phyloP scores from a whole-genome alignment of 2,113 vertebrate species.

The Poeciliopsis prolifica region DNA sequence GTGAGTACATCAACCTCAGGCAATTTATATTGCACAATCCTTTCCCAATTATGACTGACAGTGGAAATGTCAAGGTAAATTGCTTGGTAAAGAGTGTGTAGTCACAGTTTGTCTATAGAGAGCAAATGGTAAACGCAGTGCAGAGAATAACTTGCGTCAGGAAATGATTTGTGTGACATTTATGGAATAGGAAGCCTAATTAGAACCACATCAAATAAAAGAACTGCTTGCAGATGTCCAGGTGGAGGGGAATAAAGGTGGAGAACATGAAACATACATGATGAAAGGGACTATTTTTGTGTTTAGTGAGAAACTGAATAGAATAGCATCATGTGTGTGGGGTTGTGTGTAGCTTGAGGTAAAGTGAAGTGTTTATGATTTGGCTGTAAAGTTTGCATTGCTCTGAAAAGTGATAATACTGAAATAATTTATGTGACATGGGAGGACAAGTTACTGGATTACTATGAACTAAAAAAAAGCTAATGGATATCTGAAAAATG shows the following conservation, averaged over 20 bases:
- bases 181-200: constrained; percentile 48
- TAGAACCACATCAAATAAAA: constrained; percentile 27
- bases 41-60: constrained; percentile 16
- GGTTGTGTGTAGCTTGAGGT: not conserved
- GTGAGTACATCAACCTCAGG: constrained; percentile 70
- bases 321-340: not conserved
- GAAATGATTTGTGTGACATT: constrained; percentile 61
- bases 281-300: constrained; percentile 12
- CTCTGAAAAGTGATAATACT: no score
- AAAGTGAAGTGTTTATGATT: not conserved
- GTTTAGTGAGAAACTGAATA: constrained; percentile 1
- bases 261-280: constrained; percentile 11
- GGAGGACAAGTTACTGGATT: no score
- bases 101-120: constrained; percentile 27
- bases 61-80: constrained; percentile 52
- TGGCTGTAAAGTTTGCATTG: not conserved
- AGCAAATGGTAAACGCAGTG: constrained; percentile 9
- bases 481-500: no score
- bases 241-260: not conserved
- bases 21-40: not conserved
- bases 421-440: no score
- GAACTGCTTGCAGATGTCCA: constrained; percentile 28
- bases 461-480: no score
- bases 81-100: constrained; percentile 10
- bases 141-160: constrained; percentile 28